Base-by-base conservation (phyloP, 2,888 invertebrate species). In the Leptarthrus brevirostris region DNA sequence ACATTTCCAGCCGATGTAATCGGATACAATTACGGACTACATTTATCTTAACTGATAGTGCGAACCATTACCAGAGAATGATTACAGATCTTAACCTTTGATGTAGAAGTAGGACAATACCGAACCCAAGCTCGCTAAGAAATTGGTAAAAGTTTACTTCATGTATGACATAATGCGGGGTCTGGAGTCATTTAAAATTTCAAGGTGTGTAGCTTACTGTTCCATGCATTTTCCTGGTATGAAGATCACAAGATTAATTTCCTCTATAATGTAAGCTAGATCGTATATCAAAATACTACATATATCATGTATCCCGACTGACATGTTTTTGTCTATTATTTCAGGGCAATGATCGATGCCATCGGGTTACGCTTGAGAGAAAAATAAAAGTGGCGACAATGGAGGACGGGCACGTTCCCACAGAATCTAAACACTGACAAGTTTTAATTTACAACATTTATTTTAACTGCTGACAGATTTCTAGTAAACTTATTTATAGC, bases 261-360 rank as follows among this genome's bases (percentile, higher is more conserved):
- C 22, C 20, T 61, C 61, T 12, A 0, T 40, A 18, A 8, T 36
- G 16, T 36, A 8, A 40, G 16, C 16, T 5, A 44, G 64, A 64
- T 64, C 64, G 26, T 64, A 64, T 47, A 64, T 64, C 64, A 64
- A 64, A 64, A 40, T 44, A 64, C 14, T n/a, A 20, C 44, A 47
- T 40, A 36, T n/a, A 47, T 64, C 61, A 40, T 61, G 18, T 61
- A 61, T 16, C 64, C 12, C 36, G 40, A 4, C 16, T 26, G 64
- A 44, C 40, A 44, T 36, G 16, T 24, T 47, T 47, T 24, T 47
- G 10, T 36, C 36, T 58, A 14, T 40, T 64, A 47, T 47, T 64
- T 34, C 14, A 18, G 22, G 24, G 24, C 64, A 64, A 64, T 64
- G 64, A 64, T 64, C 44, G 47, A 61, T 22, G 40, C 44, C 64